phyloP scores from a whole-genome alignment of 2,888 invertebrate genomes.

The Blera fallax region DNA sequence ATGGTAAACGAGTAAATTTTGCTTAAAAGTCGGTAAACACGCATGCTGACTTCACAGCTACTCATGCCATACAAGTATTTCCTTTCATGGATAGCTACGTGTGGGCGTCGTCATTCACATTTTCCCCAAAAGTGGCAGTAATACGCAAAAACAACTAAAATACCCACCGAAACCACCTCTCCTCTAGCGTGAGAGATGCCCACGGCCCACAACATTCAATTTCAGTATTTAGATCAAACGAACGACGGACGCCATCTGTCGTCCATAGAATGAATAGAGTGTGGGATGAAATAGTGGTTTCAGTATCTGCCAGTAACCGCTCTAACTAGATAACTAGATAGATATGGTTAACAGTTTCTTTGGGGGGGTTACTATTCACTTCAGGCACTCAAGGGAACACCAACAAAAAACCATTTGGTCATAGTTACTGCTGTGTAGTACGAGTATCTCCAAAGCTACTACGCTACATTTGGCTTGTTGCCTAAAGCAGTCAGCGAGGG shows the following conservation, averaged over 20 bases:
- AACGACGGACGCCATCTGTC: conserved; percentile 56
- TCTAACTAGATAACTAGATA: background rate
- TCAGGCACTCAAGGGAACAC: background rate
- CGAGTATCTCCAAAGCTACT: conserved; percentile 22
- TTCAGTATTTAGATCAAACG: conserved; percentile 48
- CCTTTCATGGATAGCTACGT: conserved; percentile 22
- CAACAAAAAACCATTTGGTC: conserved; percentile 44
- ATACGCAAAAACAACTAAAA: conserved; percentile 18
- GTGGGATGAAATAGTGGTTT: conserved; percentile 35
- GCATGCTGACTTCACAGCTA: conserved; percentile 23
- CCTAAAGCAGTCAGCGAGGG: background rate
- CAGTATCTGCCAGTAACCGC: conserved; percentile 8
- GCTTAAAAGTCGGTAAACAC: conserved; percentile 26
- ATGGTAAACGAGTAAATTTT: conserved; percentile 2
- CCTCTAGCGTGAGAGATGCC: background rate
- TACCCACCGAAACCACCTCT: background rate
- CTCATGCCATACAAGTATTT: conserved; percentile 38
- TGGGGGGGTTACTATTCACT: background rate
- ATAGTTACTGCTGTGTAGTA: conserved; percentile 8
- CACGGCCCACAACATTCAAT: conserved; percentile 24
- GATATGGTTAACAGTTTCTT: conserved; percentile 11
- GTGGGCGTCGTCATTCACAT: conserved; percentile 65
- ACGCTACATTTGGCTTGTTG: conserved; percentile 43
- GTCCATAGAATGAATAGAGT: conserved; percentile 15
- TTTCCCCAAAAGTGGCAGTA: conserved; percentile 38